These are phyloP conservation scores for Teinopalpus imperialis DNA, from an alignment of 2,888 invertebrate genomes.

Conservation along the genomic window DNA sequence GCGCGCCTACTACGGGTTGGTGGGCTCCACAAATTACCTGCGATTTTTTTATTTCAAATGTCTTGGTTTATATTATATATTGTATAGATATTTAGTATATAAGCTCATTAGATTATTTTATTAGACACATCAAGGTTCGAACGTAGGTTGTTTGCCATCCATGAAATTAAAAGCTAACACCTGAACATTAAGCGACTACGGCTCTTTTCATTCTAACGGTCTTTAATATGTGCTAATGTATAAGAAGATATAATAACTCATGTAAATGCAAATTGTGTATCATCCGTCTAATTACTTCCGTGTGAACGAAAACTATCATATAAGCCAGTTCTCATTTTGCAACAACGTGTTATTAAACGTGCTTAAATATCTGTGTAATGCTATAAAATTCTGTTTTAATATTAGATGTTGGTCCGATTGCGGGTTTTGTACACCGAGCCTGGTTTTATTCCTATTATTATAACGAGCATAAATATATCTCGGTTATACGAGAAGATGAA, in stretches of 20 bases:
- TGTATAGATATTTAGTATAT: too few species aligned
- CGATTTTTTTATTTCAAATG: too few species aligned
- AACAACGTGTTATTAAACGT: slow-evolving; percentile 29
- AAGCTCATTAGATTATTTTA: too few species aligned
- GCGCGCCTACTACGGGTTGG: too few species aligned
- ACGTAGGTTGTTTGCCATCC: too few species aligned
- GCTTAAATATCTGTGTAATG: slow-evolving; percentile 23
- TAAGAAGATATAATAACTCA: slow-evolving; percentile 25
- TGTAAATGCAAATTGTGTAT: slow-evolving; percentile 24
- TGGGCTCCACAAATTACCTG: too few species aligned
- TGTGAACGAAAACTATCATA: slow-evolving; percentile 32
- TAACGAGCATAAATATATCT: slow-evolving; percentile 10
- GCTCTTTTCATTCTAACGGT: slow-evolving; percentile 35
- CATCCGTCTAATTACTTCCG: slow-evolving; percentile 30
- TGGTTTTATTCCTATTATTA: slow-evolving; percentile 28
- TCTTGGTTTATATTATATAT: too few species aligned
- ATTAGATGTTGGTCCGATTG: slow-evolving; percentile 25
- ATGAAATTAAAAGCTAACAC: too few species aligned
- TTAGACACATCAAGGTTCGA: too few species aligned
- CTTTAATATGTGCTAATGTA: slow-evolving; percentile 30
- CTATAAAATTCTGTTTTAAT: slow-evolving; percentile 28
- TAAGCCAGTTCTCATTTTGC: slow-evolving; percentile 27
- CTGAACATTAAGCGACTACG: too few species aligned
- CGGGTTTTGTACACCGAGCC: slow-evolving; percentile 28
- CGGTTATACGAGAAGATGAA: slow-evolving; percentile 7